Base-by-base conservation (phyloP, 2,113 vertebrate species). In the Paratilapia polleni region DNA sequence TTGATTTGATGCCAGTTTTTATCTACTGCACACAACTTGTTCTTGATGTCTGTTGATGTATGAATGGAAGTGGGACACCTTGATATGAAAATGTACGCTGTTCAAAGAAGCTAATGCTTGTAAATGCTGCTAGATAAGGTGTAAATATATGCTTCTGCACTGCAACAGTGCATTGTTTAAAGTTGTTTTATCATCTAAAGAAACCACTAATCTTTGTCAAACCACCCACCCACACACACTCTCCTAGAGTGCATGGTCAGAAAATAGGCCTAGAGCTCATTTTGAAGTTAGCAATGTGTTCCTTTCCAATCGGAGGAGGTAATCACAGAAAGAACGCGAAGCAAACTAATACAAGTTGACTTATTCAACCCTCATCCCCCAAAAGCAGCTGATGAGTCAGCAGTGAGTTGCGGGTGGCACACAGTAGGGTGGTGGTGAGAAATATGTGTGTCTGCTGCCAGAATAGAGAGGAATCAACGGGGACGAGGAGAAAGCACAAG, bases 291-390 rank as follows among this genome's bases (percentile, higher is more conserved):
- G 86, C 19, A 49, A 89, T 24, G 54, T 14, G 1, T 86, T 78
- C 60, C 78, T 85, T 90, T 84, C 80, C 66, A 88, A 83, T 87
- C 54, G 88, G 81, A 83, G 66, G 82, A 91, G 57, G 84, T 82
- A 92, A 88, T 90, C 88, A 91, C 41, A 80, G 83, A 80, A 49
- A 83, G 84, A 88, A 77, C 82, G 66, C 34, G 77, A 77, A 84
- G 87, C 24, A 56, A 82, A 78, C 84, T 92, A 88, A 93, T 93
- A 76, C 73, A 49, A 54, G 19, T 62, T 26, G 57, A 81, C 63
- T 89, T 76, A 62, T 52, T 80, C 52, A 85, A 81, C 15, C n/a
- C 62, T 5, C 24, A 52, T 57, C 77, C 60, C 10, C 15, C 15
- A 19, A 4, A 38, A 56, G 62, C 79, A 85, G 61, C 59, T 59